Percentiles rank a stretch among this genome's conserved stretches.
These are phyloP conservation scores for Enoplosus armatus DNA, from an alignment of 2,797 vertebrate genomes.

Conservation along the genomic window DNA sequence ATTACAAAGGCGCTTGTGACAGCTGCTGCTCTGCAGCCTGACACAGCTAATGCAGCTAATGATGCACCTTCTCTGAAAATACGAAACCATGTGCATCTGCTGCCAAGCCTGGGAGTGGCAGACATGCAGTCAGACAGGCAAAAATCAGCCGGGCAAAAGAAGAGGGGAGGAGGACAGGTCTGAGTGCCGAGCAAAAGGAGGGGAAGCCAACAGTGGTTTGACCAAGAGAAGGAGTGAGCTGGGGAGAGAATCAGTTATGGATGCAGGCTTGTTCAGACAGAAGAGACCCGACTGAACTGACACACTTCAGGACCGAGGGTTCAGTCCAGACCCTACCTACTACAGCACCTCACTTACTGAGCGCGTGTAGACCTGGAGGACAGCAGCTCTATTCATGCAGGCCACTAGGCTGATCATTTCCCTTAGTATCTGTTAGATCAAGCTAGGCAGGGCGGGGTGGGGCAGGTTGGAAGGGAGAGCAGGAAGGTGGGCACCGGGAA, in stretches of 20 bases:
- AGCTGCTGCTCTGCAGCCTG: slow-evolving; percentile 58
- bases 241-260: slow-evolving; percentile 55
- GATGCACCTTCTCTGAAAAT: slow-evolving; percentile 76
- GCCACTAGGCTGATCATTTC: slow-evolving; percentile 60
- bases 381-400: slow-evolving; percentile 76
- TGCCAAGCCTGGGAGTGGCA: slow-evolving; percentile 71
- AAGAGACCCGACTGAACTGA: slow-evolving; percentile 55
- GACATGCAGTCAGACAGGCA: slow-evolving; percentile 82
- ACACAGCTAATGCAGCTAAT: slow-evolving; percentile 74
- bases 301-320: slow-evolving; percentile 49
- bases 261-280: slow-evolving; percentile 64
- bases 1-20: slow-evolving; percentile 45
- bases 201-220: slow-evolving; percentile 45
- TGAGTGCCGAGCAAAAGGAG: slow-evolving; percentile 53
- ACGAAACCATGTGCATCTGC: slow-evolving; percentile 74
- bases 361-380: slow-evolving; percentile 63
- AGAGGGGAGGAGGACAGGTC: slow-evolving; percentile 30
- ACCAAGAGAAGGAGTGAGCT: slow-evolving; percentile 53
- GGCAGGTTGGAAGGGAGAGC: slow-evolving; percentile 38
- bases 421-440: slow-evolving; percentile 60
- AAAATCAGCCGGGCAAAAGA: slow-evolving; percentile 63
- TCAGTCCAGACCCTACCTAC: slow-evolving; percentile 65
- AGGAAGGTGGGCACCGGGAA: slow-evolving; percentile 25
- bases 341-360: slow-evolving; percentile 68
- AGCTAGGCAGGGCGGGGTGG: slow-evolving; percentile 54